A percentile compares a stretch with the other conserved stretches of the same genome.
phyloP scores from a whole-genome alignment of 2,797 vertebrate species.

The Fistularia tabacaria region DNA sequence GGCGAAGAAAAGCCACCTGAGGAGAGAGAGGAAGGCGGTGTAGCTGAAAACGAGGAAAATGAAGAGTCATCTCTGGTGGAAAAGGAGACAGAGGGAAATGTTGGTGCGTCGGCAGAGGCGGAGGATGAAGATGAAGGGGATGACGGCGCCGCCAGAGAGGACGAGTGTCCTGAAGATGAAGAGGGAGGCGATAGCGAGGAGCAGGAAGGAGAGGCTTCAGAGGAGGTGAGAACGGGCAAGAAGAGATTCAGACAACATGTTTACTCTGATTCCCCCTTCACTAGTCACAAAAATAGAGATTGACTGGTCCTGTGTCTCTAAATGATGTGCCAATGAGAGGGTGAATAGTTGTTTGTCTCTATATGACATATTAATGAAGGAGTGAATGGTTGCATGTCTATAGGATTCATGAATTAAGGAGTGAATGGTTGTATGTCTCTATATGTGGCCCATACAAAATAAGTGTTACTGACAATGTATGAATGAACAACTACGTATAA shows the following conservation, averaged over 20 bases:
- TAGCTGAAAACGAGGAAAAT: conserved; percentile 5
- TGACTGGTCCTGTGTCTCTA: neutral
- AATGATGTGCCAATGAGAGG: no score
- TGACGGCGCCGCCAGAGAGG: conserved; percentile 5
- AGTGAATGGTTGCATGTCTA: no score
- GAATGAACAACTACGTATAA: no score
- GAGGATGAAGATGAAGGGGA: conserved; percentile 29
- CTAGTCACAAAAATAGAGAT: neutral
- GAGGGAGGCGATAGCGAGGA: conserved; percentile 35
- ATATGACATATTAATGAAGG: no score
- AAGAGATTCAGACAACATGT: conserved; percentile 47
- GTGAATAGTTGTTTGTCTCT: no score
- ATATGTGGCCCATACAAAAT: no score
- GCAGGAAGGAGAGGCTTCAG: conserved; percentile 27
- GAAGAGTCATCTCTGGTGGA: conserved; percentile 24
- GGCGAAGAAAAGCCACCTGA: conserved; percentile 13
- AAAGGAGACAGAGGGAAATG: conserved; percentile 32
- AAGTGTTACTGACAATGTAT: no score
- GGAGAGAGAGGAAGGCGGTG: conserved; percentile 21
- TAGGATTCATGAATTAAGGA: no score
- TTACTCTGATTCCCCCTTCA: neutral
- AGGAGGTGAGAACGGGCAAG: conserved; percentile 11
- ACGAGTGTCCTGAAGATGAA: neutral
- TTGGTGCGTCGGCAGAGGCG: conserved; percentile 28
- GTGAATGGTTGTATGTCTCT: no score